Percentiles rank a stretch among this genome's conserved stretches.
phyloP scores from a whole-genome alignment of 2,113 vertebrate genomes.

The Protobothrops flavoviridis region DNA sequence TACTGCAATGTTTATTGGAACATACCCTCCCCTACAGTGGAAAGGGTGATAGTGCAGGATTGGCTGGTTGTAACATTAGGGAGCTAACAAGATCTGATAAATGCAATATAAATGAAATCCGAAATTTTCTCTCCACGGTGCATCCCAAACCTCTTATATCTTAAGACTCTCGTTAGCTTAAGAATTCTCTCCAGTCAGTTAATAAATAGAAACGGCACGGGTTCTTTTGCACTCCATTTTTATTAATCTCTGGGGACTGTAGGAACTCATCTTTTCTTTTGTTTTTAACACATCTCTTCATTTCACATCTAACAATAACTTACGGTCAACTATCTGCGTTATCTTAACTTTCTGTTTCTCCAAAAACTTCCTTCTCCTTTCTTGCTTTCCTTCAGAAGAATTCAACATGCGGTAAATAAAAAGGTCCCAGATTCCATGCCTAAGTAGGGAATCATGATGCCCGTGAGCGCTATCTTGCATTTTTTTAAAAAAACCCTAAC shows the following conservation, averaged over 20 bases:
- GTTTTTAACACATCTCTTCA: neutral
- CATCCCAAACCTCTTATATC: no score
- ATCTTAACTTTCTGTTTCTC: fast-evolving
- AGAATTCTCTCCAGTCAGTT: neutral
- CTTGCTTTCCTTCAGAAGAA: neutral
- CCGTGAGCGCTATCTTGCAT: neutral
- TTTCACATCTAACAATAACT: neutral
- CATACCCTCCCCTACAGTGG: neutral
- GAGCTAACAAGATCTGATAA: neutral
- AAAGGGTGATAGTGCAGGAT: neutral
- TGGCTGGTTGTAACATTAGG: neutral
- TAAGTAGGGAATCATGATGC: neutral
- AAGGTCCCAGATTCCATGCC: neutral
- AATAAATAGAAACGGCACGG: neutral
- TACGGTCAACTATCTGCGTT: neutral
- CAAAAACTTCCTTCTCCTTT: neutral
- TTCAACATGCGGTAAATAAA: neutral
- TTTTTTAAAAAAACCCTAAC: neutral
- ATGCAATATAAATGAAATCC: neutral
- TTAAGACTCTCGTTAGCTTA: neutral
- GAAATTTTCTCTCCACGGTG: neutral
- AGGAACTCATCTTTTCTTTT: fast-evolving
- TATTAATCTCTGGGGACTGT: neutral
- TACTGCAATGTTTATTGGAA: neutral
- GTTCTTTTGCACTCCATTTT: neutral